phyloP scores from a whole-genome alignment of 2,797 vertebrate species.

The Chloroceryle inda region DNA sequence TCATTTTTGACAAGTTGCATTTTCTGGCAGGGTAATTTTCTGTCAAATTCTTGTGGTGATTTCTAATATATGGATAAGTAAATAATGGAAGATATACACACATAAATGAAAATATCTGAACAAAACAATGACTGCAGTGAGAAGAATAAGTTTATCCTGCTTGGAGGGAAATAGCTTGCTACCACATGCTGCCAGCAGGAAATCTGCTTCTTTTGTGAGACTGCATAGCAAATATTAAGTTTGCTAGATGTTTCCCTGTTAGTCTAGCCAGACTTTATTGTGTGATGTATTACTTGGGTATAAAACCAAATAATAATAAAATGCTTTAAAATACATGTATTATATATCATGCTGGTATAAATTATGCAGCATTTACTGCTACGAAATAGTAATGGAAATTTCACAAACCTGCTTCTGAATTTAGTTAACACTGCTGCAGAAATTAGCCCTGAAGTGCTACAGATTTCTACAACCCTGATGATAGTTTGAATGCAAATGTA shows the following conservation, averaged over 20 bases:
- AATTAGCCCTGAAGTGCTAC: conserved; percentile 18
- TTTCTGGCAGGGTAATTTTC: neutral
- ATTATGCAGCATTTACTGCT: conserved; percentile 28
- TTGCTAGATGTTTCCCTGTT: conserved; percentile 19
- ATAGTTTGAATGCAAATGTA: conserved; percentile 52
- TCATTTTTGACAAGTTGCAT: neutral
- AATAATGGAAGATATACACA: neutral
- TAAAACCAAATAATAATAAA: conserved; percentile 38
- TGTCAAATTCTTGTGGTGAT: neutral
- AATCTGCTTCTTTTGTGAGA: neutral
- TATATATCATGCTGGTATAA: conserved; percentile 31
- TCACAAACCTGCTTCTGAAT: conserved; percentile 38
- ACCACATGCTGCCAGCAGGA: neutral
- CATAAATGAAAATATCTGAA: neutral
- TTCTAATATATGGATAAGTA: neutral
- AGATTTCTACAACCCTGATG: neutral
- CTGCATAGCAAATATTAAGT: neutral
- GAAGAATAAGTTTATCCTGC: neutral
- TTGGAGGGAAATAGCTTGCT: neutral
- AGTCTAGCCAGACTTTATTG: neutral
- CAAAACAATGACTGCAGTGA: neutral
- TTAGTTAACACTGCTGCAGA: conserved; percentile 22
- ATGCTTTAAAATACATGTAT: neutral
- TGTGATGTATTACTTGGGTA: neutral
- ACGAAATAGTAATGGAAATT: conserved; percentile 33